Evolutionary conservation across 2,113 vertebrate genomes (phyloP), one percentile per base, ranked within the genome.

Genomic region (Psittacula cyanocephala): DNA sequence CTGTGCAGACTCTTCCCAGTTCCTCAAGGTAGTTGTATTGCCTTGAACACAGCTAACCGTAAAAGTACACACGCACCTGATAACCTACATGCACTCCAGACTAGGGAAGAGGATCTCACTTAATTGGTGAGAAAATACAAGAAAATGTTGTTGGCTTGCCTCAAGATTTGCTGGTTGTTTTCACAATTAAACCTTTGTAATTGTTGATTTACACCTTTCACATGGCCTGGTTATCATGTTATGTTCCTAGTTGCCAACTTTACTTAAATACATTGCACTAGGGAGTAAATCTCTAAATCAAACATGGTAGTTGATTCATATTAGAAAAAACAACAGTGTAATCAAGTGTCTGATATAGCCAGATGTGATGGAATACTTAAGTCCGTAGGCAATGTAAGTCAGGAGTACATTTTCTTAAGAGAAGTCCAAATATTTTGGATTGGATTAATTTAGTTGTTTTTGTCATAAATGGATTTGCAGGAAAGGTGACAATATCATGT

Each of bases 91-190:
- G 69, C 81, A 92, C 97, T 90, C 95, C 75, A 72, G 98, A 96
- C 74, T 62, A 46, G 84, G 96, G 95, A 86, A 96, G 60, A 92
- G 93, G 97, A 97, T 98, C 96, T 96, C 65, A 14, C 88, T 84
- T 98, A 98, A 98, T 97, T 98, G 97, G 94, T 97, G 96, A 97
- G 97, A 98, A 98, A 98, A 94, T 89, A 97, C 92, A 97, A 96
- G 93, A 97, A 97, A 97, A 97, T 86, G 91, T 96, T 96, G 94
- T 91, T 95, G 93, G 88, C 87, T 97, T 97, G 84, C 85, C 83
- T 94, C 86, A 93, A 96, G 97, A 81, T 97, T 98, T 98, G 97
- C 95, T 89, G 94, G 87, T 93, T 97, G 97, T 98, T 98, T 98
- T 98, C 96, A 94, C 96, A 96, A 93, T 96, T 97, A 97, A 98